Evolutionary conservation across 2,113 vertebrate species (phyloP).

Genomic region (Mesitornis unicolor): DNA sequence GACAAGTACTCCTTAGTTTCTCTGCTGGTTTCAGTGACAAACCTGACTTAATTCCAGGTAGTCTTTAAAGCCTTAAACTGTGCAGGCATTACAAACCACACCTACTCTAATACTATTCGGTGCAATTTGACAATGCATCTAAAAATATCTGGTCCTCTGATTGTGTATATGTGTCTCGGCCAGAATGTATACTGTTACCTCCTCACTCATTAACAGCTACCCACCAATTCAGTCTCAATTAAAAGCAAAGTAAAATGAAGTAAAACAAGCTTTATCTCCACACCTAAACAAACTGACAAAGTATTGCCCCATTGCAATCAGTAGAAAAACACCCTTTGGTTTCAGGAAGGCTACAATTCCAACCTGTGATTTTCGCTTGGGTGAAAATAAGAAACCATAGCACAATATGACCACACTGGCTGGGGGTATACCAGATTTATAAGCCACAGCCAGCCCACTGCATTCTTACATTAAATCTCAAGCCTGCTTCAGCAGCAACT

Average conservation of each 20-base stretch:
- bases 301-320: neutral
- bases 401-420: neutral
- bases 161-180: neutral
- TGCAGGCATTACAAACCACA: neutral
- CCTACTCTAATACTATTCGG: neutral
- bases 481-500: neutral
- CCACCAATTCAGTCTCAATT: neutral
- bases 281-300: neutral
- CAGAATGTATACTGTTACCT: neutral
- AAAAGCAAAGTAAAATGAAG: neutral
- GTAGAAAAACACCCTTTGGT: neutral
- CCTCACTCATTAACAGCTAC: neutral
- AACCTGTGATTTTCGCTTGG: neutral
- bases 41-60: neutral
- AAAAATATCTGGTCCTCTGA: slow-evolving; percentile 4
- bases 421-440: neutral
- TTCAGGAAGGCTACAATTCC: neutral
- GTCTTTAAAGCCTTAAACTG: neutral
- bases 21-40: neutral
- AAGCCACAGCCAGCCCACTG: neutral
- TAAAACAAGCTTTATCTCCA: neutral
- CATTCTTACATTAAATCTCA: neutral
- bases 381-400: neutral
- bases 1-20: neutral
- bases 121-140: slow-evolving; percentile 22